Base-by-base conservation (phyloP, 2,888 invertebrate genomes). In the Parnassius mnemosyne region DNA sequence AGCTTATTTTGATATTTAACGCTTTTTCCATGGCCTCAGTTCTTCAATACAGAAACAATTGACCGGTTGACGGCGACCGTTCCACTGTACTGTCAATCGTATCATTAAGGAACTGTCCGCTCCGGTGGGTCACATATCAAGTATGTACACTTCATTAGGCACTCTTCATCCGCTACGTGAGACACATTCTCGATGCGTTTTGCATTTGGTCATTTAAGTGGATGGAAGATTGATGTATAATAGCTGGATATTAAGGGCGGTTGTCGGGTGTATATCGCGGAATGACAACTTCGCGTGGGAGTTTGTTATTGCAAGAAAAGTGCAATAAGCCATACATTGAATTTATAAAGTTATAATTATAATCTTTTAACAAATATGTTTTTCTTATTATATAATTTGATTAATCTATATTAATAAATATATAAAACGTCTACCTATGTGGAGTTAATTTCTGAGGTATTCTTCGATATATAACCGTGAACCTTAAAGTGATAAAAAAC, bases 31-130 rank as follows among this genome's bases (percentile, higher is more conserved):
- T 71, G 71, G 87, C 86, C 79, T 63, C 68, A 68, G 56, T 60
- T 67, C 72, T 71, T 75, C 81, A 79, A 73, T 73, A 74, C 80
- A 80, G 83, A 85, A 88, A 89, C 89, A 89, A 90, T 89, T 83
- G 87, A 59, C 53, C 66, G 69, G 78, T 79, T 75, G 83, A 82
- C 85, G 77, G 75, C 72, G 74, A 74, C 76, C 78, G 76, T 74
- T 80, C 87, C 80, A 81, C 87, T 85, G 87, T 88, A 79, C 89
- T 89, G 89, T 87, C 89, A 89, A 85, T 89, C 87, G 84, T 71
- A 85, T 86, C 88, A 87, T 89, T 89, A 89, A 84, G 76, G 77
- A 71, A 69, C 71, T 72, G 75, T 73, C 74, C 74, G 73, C 76
- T 69, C 70, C 69, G 80, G 78, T 77, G 80, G 86, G 87, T 87